Percentiles rank a stretch among this genome's conserved stretches.
phyloP scores from a whole-genome alignment of 2,797 vertebrate genomes.

The Notolepis coatsorum region DNA sequence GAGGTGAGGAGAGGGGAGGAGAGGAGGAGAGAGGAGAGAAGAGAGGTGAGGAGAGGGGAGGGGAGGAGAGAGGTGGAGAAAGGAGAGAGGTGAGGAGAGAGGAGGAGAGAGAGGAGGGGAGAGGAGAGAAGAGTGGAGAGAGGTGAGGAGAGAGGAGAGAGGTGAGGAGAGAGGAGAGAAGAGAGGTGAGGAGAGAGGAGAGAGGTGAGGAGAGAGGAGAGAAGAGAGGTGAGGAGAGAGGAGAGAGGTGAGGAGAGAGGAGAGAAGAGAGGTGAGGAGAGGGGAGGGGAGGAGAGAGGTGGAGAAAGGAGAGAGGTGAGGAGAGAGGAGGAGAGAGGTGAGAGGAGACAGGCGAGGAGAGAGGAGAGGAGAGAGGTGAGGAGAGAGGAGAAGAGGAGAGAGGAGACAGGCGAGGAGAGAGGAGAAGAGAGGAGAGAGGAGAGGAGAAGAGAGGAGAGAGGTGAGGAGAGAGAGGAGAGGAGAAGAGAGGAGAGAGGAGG shows the following conservation, averaged over 20 bases:
- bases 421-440: neutral
- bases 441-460: conserved; percentile 8
- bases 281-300: no score
- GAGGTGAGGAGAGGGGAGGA: conserved; percentile 19
- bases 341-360: conserved; percentile 20
- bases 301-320: conserved; percentile 20
- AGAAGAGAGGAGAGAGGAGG: no score
- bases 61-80: no score
- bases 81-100: no score
- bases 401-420: conserved; percentile 2
- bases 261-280: conserved; percentile 20
- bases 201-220: no score
- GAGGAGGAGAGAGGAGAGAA: no score
- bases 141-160: conserved; percentile 22
- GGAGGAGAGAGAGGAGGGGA: conserved; percentile 17
- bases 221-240: conserved; percentile 18
- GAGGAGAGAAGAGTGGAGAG: no score
- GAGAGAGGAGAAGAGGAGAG: conserved; percentile 15
- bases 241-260: no score
- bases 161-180: no score
- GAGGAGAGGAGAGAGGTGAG: no score
- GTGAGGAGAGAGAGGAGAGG: no score
- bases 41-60: conserved; percentile 18
- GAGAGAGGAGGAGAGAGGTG: no score
- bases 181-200: conserved; percentile 18